Conservation (phyloP, 2,888 invertebrate genomes). For the Agrochola lychnidis region DNA sequence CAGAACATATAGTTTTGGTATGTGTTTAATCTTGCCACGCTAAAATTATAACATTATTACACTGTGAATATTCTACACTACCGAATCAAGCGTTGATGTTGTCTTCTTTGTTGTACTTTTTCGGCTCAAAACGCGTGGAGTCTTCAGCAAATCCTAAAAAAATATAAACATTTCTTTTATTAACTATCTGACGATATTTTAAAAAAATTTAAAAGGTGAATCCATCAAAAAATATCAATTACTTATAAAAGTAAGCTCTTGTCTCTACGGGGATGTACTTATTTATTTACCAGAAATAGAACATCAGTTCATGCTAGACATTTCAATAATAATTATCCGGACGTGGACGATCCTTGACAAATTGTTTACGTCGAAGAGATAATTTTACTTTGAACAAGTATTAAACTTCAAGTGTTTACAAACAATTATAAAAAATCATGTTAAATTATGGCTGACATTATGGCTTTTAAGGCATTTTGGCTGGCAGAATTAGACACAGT, state of each 20-base stretch:
- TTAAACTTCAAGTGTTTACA: background rate
- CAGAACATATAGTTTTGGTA: conserved; percentile 15
- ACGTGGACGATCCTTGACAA: background rate
- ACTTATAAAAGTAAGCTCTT: background rate
- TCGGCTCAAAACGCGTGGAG: conserved; percentile 59
- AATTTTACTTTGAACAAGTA: background rate
- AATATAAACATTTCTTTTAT: background rate
- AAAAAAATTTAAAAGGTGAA: too few species aligned
- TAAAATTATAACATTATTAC: background rate
- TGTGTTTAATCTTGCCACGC: background rate
- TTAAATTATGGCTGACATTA: background rate
- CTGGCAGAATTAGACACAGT: background rate
- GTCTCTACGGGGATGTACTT: background rate
- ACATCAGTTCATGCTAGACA: background rate
- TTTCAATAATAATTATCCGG: background rate
- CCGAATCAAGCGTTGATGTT: conserved; percentile 25
- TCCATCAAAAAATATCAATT: background rate
- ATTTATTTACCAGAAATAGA: background rate
- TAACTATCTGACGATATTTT: too few species aligned
- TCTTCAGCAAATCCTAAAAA: conserved; percentile 75
- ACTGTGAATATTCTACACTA: conserved; percentile 24
- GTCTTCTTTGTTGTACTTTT: conserved; percentile 39
- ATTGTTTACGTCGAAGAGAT: background rate
- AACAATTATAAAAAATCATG: background rate
- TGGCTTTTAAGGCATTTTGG: too few species aligned